phyloP scores from a whole-genome alignment of 2,888 invertebrate species.

The Ptychoptera albimana region DNA sequence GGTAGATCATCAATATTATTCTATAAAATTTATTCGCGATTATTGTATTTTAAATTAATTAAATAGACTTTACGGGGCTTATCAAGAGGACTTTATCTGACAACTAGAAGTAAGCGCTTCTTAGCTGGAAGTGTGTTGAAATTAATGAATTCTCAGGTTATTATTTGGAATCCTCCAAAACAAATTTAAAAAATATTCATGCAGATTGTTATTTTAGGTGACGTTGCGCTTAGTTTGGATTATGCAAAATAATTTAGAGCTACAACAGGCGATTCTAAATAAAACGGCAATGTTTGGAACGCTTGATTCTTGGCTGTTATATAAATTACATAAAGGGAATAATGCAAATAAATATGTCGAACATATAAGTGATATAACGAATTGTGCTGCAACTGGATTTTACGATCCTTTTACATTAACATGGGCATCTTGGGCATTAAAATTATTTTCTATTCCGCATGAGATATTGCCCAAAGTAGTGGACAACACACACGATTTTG shows the following conservation, averaged over 20 bases:
- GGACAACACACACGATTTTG: constrained; percentile 62
- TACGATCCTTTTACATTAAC: constrained; percentile 81
- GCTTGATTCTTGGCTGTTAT: constrained; percentile 84
- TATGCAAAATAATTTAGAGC: constrained; percentile 49
- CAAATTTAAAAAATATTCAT: constrained; percentile 1
- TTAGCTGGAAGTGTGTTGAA: constrained; percentile 71
- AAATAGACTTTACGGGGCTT: constrained; percentile 7
- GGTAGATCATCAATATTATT: constrained; percentile 22
- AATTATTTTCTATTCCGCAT: constrained; percentile 55
- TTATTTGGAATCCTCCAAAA: constrained; percentile 35
- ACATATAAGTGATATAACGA: constrained; percentile 79
- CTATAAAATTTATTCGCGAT: constrained; percentile 1
- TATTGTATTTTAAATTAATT: background rate
- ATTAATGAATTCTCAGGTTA: constrained; percentile 66
- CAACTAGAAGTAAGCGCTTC: constrained; percentile 68
- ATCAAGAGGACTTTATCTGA: constrained; percentile 46
- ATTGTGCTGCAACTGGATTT: constrained; percentile 80
- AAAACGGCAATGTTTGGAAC: constrained; percentile 68
- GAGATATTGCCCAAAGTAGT: constrained; percentile 65
- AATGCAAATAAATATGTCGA: constrained; percentile 16
- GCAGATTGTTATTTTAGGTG: constrained; percentile 36
- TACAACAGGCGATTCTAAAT: constrained; percentile 44
- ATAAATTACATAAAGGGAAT: constrained; percentile 46
- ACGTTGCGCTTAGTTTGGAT: constrained; percentile 65
- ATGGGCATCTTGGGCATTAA: constrained; percentile 64